Base-by-base conservation (phyloP, 2,797 vertebrate genomes). In the Danionella dracula region DNA sequence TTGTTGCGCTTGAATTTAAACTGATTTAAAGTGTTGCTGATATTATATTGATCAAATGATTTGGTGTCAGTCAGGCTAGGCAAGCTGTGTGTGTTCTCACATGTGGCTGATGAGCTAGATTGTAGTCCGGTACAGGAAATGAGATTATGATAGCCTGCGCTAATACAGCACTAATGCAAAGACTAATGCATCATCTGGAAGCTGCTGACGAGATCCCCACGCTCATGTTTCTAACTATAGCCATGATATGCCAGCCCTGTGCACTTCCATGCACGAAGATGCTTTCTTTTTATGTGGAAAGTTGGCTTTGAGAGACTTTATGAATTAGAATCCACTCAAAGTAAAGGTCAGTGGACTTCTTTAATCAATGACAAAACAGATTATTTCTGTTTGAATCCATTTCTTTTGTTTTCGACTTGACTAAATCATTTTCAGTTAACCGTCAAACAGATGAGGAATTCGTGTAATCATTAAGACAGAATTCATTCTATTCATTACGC, bases 141-240 rank as follows among this genome's bases (percentile, higher is more conserved):
- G 31, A 85, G 86, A 87, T 88, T 86, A 87, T 83, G 76, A 74
- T 80, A 80, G 74, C 75, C 77, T 62, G 70, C 21, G 5, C 79
- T 85, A 83, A 85, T 84, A 80, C 79, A 82, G 68, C 59, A 27
- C 46, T 71, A 65, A 59, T 59, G 61, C 61, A 64, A 13, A 68
- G 42, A n/a, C 79, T 87, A 85, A 87, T 85, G 82, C 80, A 84
- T 73, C 61, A 71, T 70, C 76, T 72, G 64, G 75, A 71, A 71
- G 78, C 79, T 83, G 74, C 78, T 84, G 71, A 72, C 44, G 50
- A 38, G 10, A 61, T 31, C 55, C 23, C 31, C 23, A 27, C 55
- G 2, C 48, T 45, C 51, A 17, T 27, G 31, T 38, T 56, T 41
- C 51, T 31, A 56, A 56, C 51, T 46, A 66, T 31, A 66, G 46